phyloP scores from a whole-genome alignment of 2,113 vertebrate species.

The Puma concolor region DNA sequence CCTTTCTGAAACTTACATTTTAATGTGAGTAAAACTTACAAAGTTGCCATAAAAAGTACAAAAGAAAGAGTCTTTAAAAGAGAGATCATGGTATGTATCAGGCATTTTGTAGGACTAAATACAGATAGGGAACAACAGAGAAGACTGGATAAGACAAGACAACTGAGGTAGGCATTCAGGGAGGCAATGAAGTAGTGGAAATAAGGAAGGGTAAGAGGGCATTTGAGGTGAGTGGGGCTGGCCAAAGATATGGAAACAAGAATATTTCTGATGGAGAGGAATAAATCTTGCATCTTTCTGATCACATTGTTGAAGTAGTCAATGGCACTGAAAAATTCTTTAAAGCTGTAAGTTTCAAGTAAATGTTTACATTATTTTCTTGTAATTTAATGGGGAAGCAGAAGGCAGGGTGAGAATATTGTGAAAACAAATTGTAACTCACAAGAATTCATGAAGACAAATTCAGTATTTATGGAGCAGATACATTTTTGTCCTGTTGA shows the following conservation, averaged over 20 bases:
- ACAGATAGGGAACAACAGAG: rapidly evolving
- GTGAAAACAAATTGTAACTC: neutral
- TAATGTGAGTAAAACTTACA: neutral
- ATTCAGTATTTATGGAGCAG: neutral
- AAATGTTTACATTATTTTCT: neutral
- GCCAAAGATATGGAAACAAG: neutral
- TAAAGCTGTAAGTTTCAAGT: neutral
- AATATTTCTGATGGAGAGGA: neutral
- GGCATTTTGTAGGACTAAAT: neutral
- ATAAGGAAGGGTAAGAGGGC: neutral
- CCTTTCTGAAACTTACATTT: neutral
- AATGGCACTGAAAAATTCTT: neutral
- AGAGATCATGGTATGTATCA: rapidly evolving
- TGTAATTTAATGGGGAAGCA: neutral
- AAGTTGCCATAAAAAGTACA: neutral
- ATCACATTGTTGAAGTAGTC: neutral
- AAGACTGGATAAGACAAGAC: neutral
- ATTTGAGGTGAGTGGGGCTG: neutral
- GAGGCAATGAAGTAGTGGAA: rapidly evolving
- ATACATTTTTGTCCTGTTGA: constrained; percentile 12
- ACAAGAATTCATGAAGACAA: neutral
- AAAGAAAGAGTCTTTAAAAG: neutral
- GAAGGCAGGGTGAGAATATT: neutral
- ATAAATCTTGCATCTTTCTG: neutral
- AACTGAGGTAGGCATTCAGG: neutral